Evolutionary conservation across 2,113 vertebrate species (phyloP).

Genomic region (Callionymus lyra): DNA sequence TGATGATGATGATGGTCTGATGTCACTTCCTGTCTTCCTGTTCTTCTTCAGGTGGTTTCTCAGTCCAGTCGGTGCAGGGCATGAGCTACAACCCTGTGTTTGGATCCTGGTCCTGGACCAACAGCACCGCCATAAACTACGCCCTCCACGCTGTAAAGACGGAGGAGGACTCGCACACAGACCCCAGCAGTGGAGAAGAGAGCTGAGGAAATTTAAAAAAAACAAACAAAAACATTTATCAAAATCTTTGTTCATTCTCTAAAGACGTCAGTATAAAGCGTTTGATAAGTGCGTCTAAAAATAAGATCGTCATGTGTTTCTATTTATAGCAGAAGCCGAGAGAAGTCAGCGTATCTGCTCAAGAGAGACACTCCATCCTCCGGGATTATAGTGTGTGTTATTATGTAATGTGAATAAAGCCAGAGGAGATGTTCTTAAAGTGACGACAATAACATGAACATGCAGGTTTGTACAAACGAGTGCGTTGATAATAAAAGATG

Average conservation of each 20-base stretch:
- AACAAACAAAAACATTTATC: too few relatives aligned
- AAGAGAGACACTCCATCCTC: constrained; percentile 5
- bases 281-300: neutral
- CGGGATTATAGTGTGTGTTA: constrained; percentile 37
- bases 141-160: constrained; percentile 79
- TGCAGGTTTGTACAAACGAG: too few relatives aligned
- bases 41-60: constrained; percentile 72
- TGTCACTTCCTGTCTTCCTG: neutral
- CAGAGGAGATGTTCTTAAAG: constrained; percentile 19
- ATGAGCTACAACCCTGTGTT: constrained; percentile 85
- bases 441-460: too few relatives aligned
- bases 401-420: constrained; percentile 41
- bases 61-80: constrained; percentile 74
- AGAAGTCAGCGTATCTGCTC: neutral
- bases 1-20: too few relatives aligned
- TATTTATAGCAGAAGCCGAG: constrained; percentile 9
- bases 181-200: constrained; percentile 18
- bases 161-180: constrained; percentile 6
- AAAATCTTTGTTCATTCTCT: neutral
- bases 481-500: too few relatives aligned
- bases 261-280: neutral
- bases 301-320: neutral
- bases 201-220: too few relatives aligned
- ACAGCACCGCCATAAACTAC: constrained; percentile 80
- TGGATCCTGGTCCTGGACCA: constrained; percentile 78